Conservation (phyloP, 2,113 vertebrate species). For the Apeltes quadracus region DNA sequence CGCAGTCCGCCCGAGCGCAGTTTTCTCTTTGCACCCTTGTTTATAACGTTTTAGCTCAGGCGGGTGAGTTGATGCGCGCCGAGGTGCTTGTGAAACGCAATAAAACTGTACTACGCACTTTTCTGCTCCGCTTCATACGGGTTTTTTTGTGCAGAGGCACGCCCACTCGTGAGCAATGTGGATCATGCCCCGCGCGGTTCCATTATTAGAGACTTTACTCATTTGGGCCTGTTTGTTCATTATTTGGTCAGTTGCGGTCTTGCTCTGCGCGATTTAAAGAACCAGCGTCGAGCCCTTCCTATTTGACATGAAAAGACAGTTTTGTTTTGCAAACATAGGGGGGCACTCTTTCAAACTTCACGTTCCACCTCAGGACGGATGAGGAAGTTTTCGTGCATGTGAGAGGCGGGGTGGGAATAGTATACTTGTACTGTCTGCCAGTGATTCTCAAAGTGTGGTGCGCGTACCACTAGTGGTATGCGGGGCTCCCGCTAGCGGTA, state of each 20-base stretch:
- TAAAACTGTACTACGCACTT: slow-evolving; percentile 83
- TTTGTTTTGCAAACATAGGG: slow-evolving; percentile 75
- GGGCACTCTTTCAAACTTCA: slow-evolving; percentile 62
- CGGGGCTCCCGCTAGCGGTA: no score
- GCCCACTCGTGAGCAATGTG: slow-evolving; percentile 79
- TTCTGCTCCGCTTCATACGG: slow-evolving; percentile 67
- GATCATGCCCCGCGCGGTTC: slow-evolving; percentile 28
- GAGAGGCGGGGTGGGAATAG: background rate
- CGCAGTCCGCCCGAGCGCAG: background rate
- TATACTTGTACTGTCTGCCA: no score
- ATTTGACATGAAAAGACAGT: slow-evolving; percentile 42
- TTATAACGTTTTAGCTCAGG: background rate
- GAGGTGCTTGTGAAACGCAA: slow-evolving; percentile 45
- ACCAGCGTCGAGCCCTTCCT: slow-evolving; percentile 23
- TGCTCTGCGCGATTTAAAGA: slow-evolving; percentile 36
- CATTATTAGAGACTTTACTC: background rate
- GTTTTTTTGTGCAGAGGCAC: slow-evolving; percentile 75
- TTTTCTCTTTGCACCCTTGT: slow-evolving; percentile 4
- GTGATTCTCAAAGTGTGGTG: no score
- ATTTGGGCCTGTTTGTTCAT: background rate
- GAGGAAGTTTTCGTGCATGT: slow-evolving; percentile 52
- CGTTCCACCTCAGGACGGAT: slow-evolving; percentile 3
- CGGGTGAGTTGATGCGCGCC: slow-evolving; percentile 19
- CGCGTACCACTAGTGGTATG: no score
- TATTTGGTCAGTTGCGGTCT: background rate